These are phyloP conservation scores for Hypomecis atomaria DNA, from an alignment of 2,888 invertebrate species.

Conservation along the genomic window DNA sequence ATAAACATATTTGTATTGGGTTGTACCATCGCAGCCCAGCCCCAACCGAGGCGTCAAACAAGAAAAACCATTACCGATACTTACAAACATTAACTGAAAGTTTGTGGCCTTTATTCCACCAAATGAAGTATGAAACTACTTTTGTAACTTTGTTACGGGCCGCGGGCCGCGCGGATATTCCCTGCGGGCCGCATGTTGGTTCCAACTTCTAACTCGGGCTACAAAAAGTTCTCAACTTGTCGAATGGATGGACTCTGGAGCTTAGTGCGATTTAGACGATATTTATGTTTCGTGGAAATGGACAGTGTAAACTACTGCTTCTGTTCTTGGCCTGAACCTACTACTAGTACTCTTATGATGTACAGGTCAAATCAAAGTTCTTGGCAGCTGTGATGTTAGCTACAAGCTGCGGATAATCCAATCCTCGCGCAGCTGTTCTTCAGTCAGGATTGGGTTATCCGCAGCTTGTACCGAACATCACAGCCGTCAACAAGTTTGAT, in stretches of 20 bases:
- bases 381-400: no score
- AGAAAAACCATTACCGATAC: not conserved
- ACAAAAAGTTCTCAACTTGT: constrained; percentile 15
- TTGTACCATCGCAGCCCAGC: not conserved
- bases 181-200: constrained; percentile 15
- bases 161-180: constrained; percentile 7
- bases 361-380: no score
- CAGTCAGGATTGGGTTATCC: no score
- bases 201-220: constrained; percentile 7
- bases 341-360: no score
- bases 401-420: no score
- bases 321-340: not conserved
- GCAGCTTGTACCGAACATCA: no score
- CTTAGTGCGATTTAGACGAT: not conserved
- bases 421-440: no score
- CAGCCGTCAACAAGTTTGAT: no score
- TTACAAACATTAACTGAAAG: constrained; percentile 1
- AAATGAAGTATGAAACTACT: constrained; percentile 17
- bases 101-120: not conserved
- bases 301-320: not conserved
- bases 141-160: constrained; percentile 9
- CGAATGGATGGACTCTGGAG: constrained; percentile 11
- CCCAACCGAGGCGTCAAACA: not conserved
- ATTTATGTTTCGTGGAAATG: constrained; percentile 8
- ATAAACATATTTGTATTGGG: not conserved